Base-by-base conservation (phyloP, 2,113 vertebrate genomes). In the Phrynosoma platyrhinos region DNA sequence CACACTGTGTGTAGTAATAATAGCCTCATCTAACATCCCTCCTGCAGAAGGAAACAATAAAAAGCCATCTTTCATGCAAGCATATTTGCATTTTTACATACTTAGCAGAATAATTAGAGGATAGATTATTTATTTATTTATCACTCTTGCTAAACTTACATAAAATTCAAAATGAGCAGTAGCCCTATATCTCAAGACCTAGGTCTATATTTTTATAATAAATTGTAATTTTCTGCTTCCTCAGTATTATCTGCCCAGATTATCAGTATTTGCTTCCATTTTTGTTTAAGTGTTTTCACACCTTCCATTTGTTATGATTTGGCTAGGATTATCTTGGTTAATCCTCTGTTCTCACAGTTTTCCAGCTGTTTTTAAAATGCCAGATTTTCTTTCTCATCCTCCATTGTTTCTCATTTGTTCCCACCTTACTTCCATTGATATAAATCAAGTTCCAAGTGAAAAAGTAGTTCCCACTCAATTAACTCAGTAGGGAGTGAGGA, bases 21-120 rank as follows among this genome's bases (percentile, higher is more conserved):
- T 5, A 86, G 32, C 3, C 18, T 80, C 90, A 2, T 71, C 76
- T 84, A 85, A 32, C 9, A 82, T 20, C n/a, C n/a, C 14, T 78
- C 9, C 27, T 79, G 10, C 47, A 86, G 68, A 80, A 89, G n/a
- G 7, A 1, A 82, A 16, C 40, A 78, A 82, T 52, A 87, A 78
- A 47, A 12, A 47, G 0, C 0, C 40, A 18, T n/a, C 84, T 77
- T 90, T 82, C 58, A 69, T 58, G 80, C 40, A 87, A 80, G 87
- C 7, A 9, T 0, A n/a, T 9, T 71, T 87, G 78, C 7, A 25
- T 88, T 82, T 78, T 74, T 0, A 69, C 30, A 85, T 76, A 83
- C 88, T 75, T 87, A 87, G 9, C 58, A 20, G 36, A 52, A 85
- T 71, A 88, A 88, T 71, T 86, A 87, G 6, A 71, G 27, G 53